These are phyloP conservation scores for Zaprionus davidi DNA, from an alignment of 1,140 invertebrate genomes.

Conservation along the genomic window DNA sequence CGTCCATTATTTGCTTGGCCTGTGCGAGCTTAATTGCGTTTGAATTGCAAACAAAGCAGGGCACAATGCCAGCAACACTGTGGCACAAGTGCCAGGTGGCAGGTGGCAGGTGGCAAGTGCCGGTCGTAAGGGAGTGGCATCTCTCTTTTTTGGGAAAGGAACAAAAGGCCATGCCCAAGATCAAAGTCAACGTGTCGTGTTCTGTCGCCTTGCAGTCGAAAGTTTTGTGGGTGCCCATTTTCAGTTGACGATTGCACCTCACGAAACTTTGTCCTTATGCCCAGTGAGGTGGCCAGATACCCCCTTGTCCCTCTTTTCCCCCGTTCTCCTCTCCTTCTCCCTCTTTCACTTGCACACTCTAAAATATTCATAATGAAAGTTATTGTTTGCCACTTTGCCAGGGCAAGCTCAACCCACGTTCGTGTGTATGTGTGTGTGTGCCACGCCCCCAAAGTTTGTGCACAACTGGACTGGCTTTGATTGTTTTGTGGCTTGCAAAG, in stretches of 20 bases:
- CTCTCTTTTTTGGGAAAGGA: neutral
- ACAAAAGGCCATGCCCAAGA: constrained; percentile 55
- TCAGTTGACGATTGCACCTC: constrained; percentile 41
- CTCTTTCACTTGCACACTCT: constrained; percentile 52
- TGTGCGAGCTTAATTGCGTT: constrained; percentile 62
- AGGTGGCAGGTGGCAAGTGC: constrained; percentile 3
- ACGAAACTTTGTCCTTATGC: constrained; percentile 74
- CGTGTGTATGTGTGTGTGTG: constrained; percentile 17
- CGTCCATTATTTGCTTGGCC: constrained; percentile 41
- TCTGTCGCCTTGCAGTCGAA: constrained; percentile 66
- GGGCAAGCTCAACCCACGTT: neutral
- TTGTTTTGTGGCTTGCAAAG: constrained; percentile 68
- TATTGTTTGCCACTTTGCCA: constrained; percentile 65
- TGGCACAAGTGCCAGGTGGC: constrained; percentile 8
- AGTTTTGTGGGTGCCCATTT: constrained; percentile 56
- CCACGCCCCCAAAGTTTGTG: constrained; percentile 50
- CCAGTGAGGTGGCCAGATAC: neutral
- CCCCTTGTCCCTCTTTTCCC: neutral
- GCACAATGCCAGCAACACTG: constrained; percentile 4
- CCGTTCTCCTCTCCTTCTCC: neutral
- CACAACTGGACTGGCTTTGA: constrained; percentile 51
- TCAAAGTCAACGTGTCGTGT: constrained; percentile 76
- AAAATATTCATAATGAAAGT: constrained; percentile 81
- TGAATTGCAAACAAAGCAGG: constrained; percentile 65
- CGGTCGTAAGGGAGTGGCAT: neutral